These are phyloP conservation scores for Agrotis ipsilon DNA, from an alignment of 2,888 invertebrate genomes.

Conservation along the genomic window DNA sequence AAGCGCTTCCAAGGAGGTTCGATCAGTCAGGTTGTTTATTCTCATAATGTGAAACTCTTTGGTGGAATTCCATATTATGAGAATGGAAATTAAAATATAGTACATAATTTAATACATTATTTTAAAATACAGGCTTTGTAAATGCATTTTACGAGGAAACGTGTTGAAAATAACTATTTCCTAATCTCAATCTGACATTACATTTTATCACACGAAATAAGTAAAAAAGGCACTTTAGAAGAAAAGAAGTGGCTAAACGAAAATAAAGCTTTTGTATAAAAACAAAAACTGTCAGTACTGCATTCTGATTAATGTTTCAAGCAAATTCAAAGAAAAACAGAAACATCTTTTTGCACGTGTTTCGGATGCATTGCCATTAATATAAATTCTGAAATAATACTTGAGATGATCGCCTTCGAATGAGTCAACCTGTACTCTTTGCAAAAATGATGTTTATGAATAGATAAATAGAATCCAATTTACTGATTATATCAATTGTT, in stretches of 20 bases:
- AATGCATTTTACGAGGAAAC: too few relatives aligned
- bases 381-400: slow-evolving; percentile 2
- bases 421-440: too few relatives aligned
- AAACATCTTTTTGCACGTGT: background rate
- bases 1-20: too few relatives aligned
- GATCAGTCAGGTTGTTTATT: too few relatives aligned
- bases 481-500: background rate
- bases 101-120: too few relatives aligned
- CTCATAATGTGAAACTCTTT: too few relatives aligned
- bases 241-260: slow-evolving; percentile 3
- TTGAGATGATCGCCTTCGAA: background rate
- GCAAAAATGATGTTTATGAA: too few relatives aligned
- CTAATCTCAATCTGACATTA: background rate
- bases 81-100: too few relatives aligned
- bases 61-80: too few relatives aligned
- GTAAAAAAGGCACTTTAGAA: background rate
- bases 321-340: slow-evolving; percentile 11
- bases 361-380: slow-evolving; percentile 13
- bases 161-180: too few relatives aligned
- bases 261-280: slow-evolving; percentile 12
- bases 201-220: background rate
- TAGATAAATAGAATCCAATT: too few relatives aligned
- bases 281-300: slow-evolving; percentile 20
- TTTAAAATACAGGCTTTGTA: too few relatives aligned
- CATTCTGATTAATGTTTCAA: slow-evolving; percentile 16